These are phyloP conservation scores for Peromyscus attwateri DNA, from an alignment of 2,797 vertebrate species.

Conservation along the genomic window DNA sequence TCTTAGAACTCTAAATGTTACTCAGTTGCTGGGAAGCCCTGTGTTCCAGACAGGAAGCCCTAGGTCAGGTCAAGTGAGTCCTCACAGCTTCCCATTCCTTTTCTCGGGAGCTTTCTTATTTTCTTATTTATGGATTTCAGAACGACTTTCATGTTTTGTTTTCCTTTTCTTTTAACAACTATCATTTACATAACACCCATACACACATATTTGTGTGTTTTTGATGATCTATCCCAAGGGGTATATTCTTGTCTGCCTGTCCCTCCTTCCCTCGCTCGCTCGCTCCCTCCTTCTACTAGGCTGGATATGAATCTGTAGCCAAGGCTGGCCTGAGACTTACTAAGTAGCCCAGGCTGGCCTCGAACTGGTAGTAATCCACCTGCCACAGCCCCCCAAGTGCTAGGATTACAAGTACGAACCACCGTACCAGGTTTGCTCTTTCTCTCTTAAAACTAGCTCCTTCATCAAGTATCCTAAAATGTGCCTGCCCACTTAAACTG, in stretches of 20 bases:
- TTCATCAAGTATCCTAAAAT: neutral
- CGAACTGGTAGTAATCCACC: neutral
- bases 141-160: neutral
- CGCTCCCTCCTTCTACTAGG: neutral
- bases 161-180: neutral
- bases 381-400: neutral
- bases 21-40: neutral
- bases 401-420: neutral
- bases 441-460: neutral
- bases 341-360: neutral
- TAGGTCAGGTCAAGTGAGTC: neutral
- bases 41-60: conserved; percentile 34
- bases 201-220: neutral
- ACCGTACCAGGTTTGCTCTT: too few relatives aligned
- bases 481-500: neutral
- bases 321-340: neutral
- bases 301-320: neutral
- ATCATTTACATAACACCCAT: neutral
- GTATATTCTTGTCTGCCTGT: neutral
- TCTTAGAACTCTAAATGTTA: conserved; percentile 22
- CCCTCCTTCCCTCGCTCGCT: neutral
- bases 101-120: neutral
- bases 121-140: conserved; percentile 40
- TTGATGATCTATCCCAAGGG: neutral
- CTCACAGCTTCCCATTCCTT: neutral